phyloP scores from a whole-genome alignment of 2,888 invertebrate species.

The Drosophila sordidapex region DNA sequence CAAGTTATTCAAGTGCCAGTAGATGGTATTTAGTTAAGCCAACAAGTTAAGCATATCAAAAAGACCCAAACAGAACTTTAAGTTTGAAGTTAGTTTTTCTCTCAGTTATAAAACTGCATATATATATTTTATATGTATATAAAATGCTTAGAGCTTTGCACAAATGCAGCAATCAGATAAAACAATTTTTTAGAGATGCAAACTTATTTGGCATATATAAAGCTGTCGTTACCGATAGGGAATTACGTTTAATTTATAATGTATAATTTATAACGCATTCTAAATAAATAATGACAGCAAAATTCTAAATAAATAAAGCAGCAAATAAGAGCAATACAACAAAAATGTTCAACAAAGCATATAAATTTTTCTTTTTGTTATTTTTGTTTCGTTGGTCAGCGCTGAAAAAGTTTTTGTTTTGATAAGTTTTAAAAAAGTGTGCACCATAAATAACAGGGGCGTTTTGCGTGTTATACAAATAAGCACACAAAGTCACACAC shows the following conservation, averaged over 20 bases:
- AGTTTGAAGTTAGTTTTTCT: neutral
- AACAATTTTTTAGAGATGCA: conserved; percentile 14
- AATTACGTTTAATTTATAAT: conserved; percentile 7
- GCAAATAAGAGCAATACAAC: neutral
- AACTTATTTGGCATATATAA: conserved; percentile 45
- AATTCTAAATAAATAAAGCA: neutral
- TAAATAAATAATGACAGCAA: neutral
- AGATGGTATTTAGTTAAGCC: conserved; percentile 56
- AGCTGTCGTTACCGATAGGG: conserved; percentile 42
- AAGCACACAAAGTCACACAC: conserved; percentile 5
- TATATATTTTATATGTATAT: too few species aligned
- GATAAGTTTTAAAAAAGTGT: conserved; percentile 66
- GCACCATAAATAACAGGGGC: conserved; percentile 69
- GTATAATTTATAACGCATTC: neutral
- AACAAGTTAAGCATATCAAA: conserved; percentile 27
- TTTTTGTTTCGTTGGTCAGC: conserved; percentile 16
- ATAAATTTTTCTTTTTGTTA: conserved; percentile 22
- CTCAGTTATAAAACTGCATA: neutral
- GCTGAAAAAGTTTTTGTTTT: conserved; percentile 60
- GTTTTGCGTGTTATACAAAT: conserved; percentile 45
- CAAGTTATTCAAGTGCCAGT: conserved; percentile 47
- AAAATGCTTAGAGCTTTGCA: neutral
- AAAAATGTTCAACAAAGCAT: conserved; percentile 25
- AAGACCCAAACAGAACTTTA: conserved; percentile 3
- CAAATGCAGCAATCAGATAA: neutral